Conservation (phyloP, 2,113 vertebrate species). For the Mohoua ochrocephala region DNA sequence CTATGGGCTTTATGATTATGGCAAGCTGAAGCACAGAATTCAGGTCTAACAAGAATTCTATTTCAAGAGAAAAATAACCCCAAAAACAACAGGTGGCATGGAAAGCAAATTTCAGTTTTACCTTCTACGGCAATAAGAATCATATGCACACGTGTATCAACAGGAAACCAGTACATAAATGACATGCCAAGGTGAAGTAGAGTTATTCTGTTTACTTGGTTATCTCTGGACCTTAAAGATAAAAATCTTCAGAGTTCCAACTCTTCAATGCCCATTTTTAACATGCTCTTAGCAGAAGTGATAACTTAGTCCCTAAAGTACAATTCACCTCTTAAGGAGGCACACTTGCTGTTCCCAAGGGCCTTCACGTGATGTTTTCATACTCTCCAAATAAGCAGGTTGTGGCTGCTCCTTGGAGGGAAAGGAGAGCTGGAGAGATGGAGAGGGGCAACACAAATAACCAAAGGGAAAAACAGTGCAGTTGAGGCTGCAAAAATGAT, state of each 20-base stretch:
- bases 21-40: neutral
- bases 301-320: neutral
- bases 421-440: neutral
- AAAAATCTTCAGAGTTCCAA: neutral
- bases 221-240: neutral
- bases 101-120: neutral
- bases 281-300: neutral
- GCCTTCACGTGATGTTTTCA: neutral
- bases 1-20: neutral
- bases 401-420: neutral
- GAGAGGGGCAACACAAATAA: neutral
- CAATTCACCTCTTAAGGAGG: neutral
- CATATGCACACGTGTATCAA: neutral
- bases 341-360: neutral
- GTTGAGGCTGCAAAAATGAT: neutral
- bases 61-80: neutral
- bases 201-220: slow-evolving; percentile 4
- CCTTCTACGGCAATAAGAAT: neutral
- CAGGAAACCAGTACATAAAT: neutral
- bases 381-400: neutral
- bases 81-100: neutral
- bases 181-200: neutral
- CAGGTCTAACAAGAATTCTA: neutral
- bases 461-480: neutral
- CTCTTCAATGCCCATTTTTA: neutral